Evolutionary conservation across 1,140 invertebrate genomes (phyloP), one percentile per base, ranked within the genome.

Genomic region (Pygmarrhopalites habei): DNA sequence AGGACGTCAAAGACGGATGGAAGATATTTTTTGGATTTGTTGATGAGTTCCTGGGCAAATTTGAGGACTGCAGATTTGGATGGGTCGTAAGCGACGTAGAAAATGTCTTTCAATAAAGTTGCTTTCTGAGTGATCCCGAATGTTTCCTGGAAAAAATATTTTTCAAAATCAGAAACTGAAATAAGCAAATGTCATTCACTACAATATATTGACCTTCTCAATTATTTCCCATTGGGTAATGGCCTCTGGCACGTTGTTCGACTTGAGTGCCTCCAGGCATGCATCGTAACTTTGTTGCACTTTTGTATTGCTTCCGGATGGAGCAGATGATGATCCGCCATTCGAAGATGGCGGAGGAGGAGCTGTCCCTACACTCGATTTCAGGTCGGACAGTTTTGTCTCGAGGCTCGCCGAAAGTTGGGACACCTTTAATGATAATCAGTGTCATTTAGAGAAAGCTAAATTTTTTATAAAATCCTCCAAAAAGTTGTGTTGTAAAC

Each of bases 1-100:
- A 56, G 53, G 7, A 56, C 5, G 53, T 56, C 53, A 41, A 26
- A 56, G 14, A 19, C 53, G 30, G 53, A 56, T 2, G 53, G 53
- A 3, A 56, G 23, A 21, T n/a, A 56, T 15, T n/a, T 35, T 41
- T 39, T 56, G 5, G 53, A 56, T 7, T 56, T 19, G 12, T 56
- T 39, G 4, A 56, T 32, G 2, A 56, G 19, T 14, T 39, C 30
- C 14, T 56, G 29, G 5, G 39, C 30, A 21, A 56, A 56, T 5
- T 39, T 35, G 19, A 56, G 12, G 14, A 35, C 35, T 2, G 29
- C 23, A 14, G 12, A 17, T 41, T 56, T 56, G n/a, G 53, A 56
- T 26, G 32, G 32, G 2, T 56, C 53, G 30, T 56, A 56, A 5
- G 53, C 29, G n/a, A 56, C 29, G 53, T 19, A 56, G 3, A 56